These are phyloP conservation scores for Popillia japonica DNA, from an alignment of 1,140 invertebrate genomes.

Conservation along the genomic window DNA sequence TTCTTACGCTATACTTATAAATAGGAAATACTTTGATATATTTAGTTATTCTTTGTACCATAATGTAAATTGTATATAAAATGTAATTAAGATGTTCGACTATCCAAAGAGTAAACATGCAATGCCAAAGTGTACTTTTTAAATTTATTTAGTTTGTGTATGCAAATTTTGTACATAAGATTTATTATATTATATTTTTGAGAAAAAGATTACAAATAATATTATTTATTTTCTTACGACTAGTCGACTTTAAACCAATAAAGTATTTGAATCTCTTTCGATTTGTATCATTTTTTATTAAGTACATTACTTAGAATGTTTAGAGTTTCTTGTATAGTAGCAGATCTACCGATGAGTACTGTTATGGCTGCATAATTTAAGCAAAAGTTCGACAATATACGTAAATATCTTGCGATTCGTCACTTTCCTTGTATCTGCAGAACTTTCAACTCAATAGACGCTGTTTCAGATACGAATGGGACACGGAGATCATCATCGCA, in stretches of 20 bases:
- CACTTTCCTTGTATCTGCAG: too few species aligned
- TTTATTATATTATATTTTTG: conserved; percentile 12
- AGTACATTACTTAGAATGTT: conserved; percentile 45
- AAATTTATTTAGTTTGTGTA: neutral
- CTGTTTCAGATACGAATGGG: too few species aligned
- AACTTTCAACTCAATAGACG: too few species aligned
- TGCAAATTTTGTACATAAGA: conserved; percentile 26
- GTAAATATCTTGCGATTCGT: too few species aligned
- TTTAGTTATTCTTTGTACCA: neutral
- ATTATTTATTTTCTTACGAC: conserved; percentile 22
- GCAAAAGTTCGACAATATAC: too few species aligned
- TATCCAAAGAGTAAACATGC: conserved; percentile 12
- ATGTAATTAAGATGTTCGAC: neutral
- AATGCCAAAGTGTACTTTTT: conserved; percentile 32
- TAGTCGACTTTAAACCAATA: neutral
- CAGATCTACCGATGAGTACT: too few species aligned
- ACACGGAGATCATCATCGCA: too few species aligned
- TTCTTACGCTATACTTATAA: neutral
- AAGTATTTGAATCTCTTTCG: neutral
- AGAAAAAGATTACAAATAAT: neutral
- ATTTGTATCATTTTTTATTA: conserved; percentile 37
- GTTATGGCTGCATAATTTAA: too few species aligned
- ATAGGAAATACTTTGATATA: neutral
- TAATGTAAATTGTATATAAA: conserved; percentile 31
- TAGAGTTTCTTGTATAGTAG: too few species aligned